These are phyloP conservation scores for Grammomys surdaster DNA, from an alignment of 2,113 vertebrate genomes.

Conservation along the genomic window DNA sequence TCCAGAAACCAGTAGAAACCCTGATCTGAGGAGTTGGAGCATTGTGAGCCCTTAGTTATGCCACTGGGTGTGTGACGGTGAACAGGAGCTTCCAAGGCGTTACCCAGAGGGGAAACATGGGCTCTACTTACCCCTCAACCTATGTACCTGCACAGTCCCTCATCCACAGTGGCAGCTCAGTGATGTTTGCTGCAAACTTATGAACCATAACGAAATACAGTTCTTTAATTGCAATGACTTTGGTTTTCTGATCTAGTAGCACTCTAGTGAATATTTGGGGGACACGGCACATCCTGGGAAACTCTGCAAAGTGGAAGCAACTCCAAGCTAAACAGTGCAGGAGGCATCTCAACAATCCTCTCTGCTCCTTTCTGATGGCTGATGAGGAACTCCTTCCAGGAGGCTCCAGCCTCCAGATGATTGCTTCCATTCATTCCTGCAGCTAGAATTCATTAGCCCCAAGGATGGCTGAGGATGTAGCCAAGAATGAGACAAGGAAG, in stretches of 20 bases:
- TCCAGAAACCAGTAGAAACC: not conserved
- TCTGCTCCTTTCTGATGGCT: not conserved
- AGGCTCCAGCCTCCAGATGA: not conserved
- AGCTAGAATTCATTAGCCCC: no score
- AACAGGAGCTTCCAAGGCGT: not conserved
- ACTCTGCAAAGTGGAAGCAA: not conserved
- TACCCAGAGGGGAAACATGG: no score
- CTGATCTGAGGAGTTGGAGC: fast-evolving
- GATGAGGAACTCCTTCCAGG: not conserved
- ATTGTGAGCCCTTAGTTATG: fast-evolving
- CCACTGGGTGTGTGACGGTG: fast-evolving
- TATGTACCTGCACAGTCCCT: not conserved
- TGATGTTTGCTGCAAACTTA: not conserved
- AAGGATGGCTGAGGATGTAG: not conserved
- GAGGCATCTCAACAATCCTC: not conserved
- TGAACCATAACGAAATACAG: not conserved
- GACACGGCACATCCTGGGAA: not conserved
- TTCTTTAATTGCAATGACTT: not conserved
- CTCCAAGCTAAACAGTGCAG: not conserved
- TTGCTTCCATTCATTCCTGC: not conserved
- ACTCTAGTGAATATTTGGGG: not conserved
- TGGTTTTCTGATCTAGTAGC: not conserved
- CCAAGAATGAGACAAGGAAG: not conserved
- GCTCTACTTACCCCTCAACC: no score
- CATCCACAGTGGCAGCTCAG: not conserved